A percentile compares a stretch with the other conserved stretches of the same genome.
These are phyloP conservation scores for Dipodomys ordii DNA, from an alignment of 2,113 vertebrate species.

Conservation along the genomic window DNA sequence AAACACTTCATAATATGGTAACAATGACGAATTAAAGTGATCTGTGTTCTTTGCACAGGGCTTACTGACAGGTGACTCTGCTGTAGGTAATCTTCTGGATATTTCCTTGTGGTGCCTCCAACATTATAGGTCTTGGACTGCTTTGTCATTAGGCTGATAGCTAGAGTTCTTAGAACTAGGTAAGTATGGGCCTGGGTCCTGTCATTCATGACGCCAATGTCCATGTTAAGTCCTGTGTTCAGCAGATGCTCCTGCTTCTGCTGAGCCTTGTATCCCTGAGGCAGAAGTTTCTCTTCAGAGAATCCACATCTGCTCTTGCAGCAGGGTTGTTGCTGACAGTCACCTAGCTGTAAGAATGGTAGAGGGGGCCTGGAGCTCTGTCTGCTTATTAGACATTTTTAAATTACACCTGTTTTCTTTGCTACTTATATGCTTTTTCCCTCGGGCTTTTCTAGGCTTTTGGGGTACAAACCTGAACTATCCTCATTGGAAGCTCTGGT, in stretches of 20 bases:
- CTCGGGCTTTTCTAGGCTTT: background rate
- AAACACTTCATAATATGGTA: background rate
- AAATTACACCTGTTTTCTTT: background rate
- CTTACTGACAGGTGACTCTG: background rate
- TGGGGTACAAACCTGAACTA: background rate
- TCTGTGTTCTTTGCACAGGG: background rate
- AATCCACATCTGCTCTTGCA: background rate
- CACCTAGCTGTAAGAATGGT: background rate
- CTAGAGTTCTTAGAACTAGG: background rate
- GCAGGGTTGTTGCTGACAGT: background rate
- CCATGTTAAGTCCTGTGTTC: background rate
- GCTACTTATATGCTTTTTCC: background rate
- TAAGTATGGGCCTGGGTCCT: too few species aligned
- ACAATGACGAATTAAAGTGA: background rate
- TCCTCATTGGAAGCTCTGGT: background rate
- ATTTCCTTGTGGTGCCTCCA: too few species aligned
- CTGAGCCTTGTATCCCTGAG: background rate
- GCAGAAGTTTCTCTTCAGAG: background rate
- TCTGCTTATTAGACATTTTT: background rate
- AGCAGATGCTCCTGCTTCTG: background rate
- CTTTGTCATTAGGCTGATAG: background rate
- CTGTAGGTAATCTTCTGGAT: background rate
- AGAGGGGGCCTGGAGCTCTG: background rate
- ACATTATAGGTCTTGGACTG: background rate
- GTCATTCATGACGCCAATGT: too few species aligned